Evolutionary conservation across 1,140 invertebrate species (phyloP).

Genomic region (Mizuhopecten yessoensis): DNA sequence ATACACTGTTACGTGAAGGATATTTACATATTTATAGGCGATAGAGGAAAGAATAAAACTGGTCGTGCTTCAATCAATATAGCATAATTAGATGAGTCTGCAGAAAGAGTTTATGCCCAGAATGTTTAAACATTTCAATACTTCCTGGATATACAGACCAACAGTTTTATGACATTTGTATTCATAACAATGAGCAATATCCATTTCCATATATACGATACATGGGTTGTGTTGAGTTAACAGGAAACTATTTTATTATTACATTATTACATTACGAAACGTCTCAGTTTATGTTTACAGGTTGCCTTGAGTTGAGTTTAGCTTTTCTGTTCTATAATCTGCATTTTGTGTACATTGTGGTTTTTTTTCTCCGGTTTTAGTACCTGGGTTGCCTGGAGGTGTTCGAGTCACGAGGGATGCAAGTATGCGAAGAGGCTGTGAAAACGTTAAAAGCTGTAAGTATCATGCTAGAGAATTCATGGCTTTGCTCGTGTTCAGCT

Average conservation of each 20-base stretch:
- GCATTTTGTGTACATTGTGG: too few relatives aligned
- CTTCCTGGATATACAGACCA: not conserved
- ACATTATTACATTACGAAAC: too few relatives aligned
- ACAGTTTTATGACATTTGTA: not conserved
- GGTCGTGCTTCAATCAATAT: not conserved
- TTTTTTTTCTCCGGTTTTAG: slow-evolving; percentile 82
- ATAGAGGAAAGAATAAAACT: not conserved
- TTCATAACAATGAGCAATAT: not conserved
- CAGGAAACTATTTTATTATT: too few relatives aligned
- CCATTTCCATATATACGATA: too few relatives aligned
- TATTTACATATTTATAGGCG: slow-evolving; percentile 9
- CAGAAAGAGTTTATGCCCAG: not conserved
- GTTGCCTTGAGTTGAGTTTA: too few relatives aligned
- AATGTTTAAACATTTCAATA: too few relatives aligned
- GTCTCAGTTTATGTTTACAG: too few relatives aligned
- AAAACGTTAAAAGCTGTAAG: slow-evolving; percentile 87
- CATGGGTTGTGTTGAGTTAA: not conserved
- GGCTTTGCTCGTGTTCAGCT: not conserved
- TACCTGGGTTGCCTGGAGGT: slow-evolving; percentile 99
- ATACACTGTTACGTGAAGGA: not conserved
- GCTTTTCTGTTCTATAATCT: too few relatives aligned
- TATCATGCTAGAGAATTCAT: slow-evolving; percentile 86
- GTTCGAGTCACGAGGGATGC: slow-evolving; percentile 99
- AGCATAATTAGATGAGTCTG: not conserved
- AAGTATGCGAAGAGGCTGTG: slow-evolving; percentile 99